Evolutionary conservation across 2,797 vertebrate genomes (phyloP), one percentile per base, ranked within the genome.

Genomic region (Coregonus ussuriensis): DNA sequence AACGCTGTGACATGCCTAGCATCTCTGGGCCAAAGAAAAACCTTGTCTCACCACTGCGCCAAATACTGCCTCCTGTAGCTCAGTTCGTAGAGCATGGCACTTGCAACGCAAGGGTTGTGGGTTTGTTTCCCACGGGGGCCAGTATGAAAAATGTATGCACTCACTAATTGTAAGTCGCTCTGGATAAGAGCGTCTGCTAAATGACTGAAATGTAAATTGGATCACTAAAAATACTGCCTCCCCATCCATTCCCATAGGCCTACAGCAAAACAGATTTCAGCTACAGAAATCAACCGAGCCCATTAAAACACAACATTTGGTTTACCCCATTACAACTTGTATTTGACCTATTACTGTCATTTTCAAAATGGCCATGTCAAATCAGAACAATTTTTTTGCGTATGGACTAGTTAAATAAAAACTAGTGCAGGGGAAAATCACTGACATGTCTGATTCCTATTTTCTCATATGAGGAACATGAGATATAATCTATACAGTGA

Each of bases 1-100:
- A 90, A 95, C 94, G 47, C 82, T 83, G 85, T 85, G 93, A 92
- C 86, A 92, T 91, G 89, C 88, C 86, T 80, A 81, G 88, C 79
- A 78, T 92, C 91, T 92, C 90, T 67, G 59, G 76, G 76, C 41
- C 41, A 47, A 47, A 83, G 51, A 54, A 70, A 41, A 75, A 35
- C 41, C 83, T 86, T 77, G 83, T 83, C 87, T 89, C 85, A 87
- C 85, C 87, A 88, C 88, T 91, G 91, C 92, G 67, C 85, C 86
- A 93, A 93, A 25, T 25, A 25, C 25, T 25, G 25, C 25, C 25
- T 25, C 25, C 25, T 25, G 25, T 25, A 25, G 25, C 25, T 25
- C 25, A 25, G 25, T 25, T 25, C 25, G 25, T 25, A 25, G 25
- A 25, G 25, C 25, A 25, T 25, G 25, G 25, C 25, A 25, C 25